Evolutionary conservation across 2,888 invertebrate genomes (phyloP).

Genomic region (Acanthopleura granulata): DNA sequence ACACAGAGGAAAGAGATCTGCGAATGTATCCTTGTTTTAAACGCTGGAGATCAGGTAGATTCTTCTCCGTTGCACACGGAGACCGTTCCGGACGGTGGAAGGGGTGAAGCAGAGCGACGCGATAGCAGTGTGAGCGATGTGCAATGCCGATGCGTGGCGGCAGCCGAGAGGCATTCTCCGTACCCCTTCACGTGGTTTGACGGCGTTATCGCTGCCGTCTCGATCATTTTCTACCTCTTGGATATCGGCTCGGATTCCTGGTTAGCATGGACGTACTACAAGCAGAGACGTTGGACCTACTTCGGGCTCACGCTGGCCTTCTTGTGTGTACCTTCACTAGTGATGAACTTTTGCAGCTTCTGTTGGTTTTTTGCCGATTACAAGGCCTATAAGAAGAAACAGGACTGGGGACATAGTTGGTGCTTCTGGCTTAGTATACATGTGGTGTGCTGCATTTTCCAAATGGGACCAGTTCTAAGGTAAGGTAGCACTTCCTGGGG

Average conservation of each 20-base stretch:
- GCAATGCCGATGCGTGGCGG: neutral
- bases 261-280: slow-evolving; percentile 13
- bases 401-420: slow-evolving; percentile 18
- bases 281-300: neutral
- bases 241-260: slow-evolving; percentile 18
- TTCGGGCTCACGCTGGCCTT: slow-evolving; percentile 13
- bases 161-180: neutral
- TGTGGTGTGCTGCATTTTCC: slow-evolving; percentile 48
- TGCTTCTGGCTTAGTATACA: neutral
- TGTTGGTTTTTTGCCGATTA: slow-evolving; percentile 16
- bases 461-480: slow-evolving; percentile 59
- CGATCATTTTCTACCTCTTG: slow-evolving; percentile 9
- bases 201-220: neutral
- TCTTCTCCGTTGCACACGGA: neutral
- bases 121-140: neutral
- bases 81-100: neutral
- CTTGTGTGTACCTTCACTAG: slow-evolving; percentile 1
- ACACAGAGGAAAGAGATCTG: slow-evolving; percentile 3
- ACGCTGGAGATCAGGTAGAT: neutral
- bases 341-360: slow-evolving; percentile 18
- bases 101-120: neutral
- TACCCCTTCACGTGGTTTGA: slow-evolving; percentile 15
- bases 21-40: neutral
- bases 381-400: slow-evolving; percentile 2
- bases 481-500: slow-evolving; percentile 28